Base-by-base conservation (phyloP, 2,113 vertebrate genomes). In the Hystrix brachyura region DNA sequence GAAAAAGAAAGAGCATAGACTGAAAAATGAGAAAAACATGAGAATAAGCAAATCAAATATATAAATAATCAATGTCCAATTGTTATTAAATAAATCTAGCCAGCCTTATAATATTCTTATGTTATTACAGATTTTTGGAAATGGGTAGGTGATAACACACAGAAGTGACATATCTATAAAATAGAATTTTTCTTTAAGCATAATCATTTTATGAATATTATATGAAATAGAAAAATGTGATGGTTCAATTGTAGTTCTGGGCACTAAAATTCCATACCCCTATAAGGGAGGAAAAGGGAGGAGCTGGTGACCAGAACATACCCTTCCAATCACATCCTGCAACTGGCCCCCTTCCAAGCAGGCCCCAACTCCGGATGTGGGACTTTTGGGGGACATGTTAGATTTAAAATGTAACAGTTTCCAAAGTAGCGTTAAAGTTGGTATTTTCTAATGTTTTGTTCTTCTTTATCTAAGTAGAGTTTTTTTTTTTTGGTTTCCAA, bases 121-220 rank as follows among this genome's bases (percentile, higher is more conserved):
- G 23, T 76, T 89, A 57, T 80, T 53, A 53, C 65, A 65, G 48
- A 13, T 80, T 34, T 38, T 59, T 76, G 79, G 43, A 94, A 89
- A 11, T 83, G 18, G 83, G 18, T 62, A 85, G 14, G 3, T 65
- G 43, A 38, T 9, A 74, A 94, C 4, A 89, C 57, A 62, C 53
- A 21, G 64, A 96, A 90, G 13, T 57, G 17, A 86, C 43, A 57
- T 90, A 59, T 21, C 85, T 62, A 86, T 76, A 67, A 48, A 76
- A 55, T 6, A 25, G 10, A 48, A 80, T 46, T 74, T 51, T 80
- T 15, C 55, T 14, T 72, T 84, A 15, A 51, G 2, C 17, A 53
- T 5, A 87, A 59, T 32, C 9, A 48, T 64, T 87, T 95, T 43
- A 72, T 84, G 88, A 84, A 92, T 79, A 87, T 93, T 57, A 38